Conservation (phyloP, 2,113 vertebrate species). For the Scartelaos histophorus region DNA sequence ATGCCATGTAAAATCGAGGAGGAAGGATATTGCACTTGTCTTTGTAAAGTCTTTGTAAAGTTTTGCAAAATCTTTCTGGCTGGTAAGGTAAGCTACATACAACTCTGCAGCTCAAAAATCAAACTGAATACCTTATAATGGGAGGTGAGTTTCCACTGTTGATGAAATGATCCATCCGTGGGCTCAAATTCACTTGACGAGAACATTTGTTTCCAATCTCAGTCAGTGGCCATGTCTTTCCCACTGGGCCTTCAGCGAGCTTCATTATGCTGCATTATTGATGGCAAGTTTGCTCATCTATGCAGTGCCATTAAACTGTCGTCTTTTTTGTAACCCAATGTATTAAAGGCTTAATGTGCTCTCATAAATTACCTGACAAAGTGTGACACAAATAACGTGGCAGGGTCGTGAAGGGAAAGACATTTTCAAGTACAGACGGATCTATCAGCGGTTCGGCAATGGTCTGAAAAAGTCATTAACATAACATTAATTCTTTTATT, state of each 20-base stretch:
- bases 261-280: conserved; percentile 69
- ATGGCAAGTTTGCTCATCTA: conserved; percentile 75
- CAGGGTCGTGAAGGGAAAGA: conserved; percentile 61
- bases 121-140: neutral
- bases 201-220: conserved; percentile 22
- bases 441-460: conserved; percentile 63
- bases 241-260: conserved; percentile 37
- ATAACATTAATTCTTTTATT: conserved; percentile 73
- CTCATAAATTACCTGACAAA: conserved; percentile 80
- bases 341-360: conserved; percentile 76
- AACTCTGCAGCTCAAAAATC: neutral
- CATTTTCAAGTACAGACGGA: conserved; percentile 70
- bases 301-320: conserved; percentile 68
- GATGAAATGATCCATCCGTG: neutral
- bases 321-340: conserved; percentile 56
- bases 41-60: no score
- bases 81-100: no score
- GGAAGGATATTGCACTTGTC: no score
- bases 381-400: conserved; percentile 60
- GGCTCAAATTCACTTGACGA: neutral
- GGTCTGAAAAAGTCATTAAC: conserved; percentile 69
- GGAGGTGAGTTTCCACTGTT: neutral
- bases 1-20: no score
- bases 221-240: conserved; percentile 42
- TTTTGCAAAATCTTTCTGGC: no score